Base-by-base conservation (phyloP, 1,140 invertebrate species). In the Brachionus asplanchnoidis region DNA sequence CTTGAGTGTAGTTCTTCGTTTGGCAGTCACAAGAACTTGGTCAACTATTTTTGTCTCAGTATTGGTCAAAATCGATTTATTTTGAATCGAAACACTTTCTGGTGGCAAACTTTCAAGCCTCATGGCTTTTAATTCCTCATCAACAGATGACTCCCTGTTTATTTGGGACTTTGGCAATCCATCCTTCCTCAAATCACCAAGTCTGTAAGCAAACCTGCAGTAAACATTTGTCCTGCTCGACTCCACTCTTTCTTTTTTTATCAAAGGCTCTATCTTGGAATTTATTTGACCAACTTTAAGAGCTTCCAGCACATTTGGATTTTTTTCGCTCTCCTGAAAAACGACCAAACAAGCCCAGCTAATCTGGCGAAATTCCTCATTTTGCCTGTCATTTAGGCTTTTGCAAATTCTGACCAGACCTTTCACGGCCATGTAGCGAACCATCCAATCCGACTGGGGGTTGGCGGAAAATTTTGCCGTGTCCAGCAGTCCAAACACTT, bases 261-360 rank as follows among this genome's bases (percentile, higher is more conserved):
- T 20, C 32, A 65, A 20, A 11, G 32, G n/a, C 7, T 82, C 65
- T 17, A 60, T 82, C 65, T 82, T 82, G 9, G 79, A 82, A 36
- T 82, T 78, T 77, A 90, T 88, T 87, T 89, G 88, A 66, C 88
- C 88, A 56, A 89, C 88, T 88, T 88, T 89, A 0, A 90, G 86
- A 40, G 88, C 89, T 77, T 90, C 89, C 26, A 89, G 60, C 0
- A 90, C 89, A 42, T 88, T 73, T n/a, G 86, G 85, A 86, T 90
- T 88, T 85, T 87, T 88, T 85, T 90, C 89, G 28, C 85, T 79
- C 6, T 86, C 86, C 66, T 88, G 87, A n/a, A 87, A 88, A 60
- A 86, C 85, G 1, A 89, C 85, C 40, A 90, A 86, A 32, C 87
- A 85, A 83, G 86, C 88, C 88, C 88, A 89, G 0, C 88, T 87